Conservation (phyloP, 2,888 invertebrate species). For the Orthonychiurus folsomi region DNA sequence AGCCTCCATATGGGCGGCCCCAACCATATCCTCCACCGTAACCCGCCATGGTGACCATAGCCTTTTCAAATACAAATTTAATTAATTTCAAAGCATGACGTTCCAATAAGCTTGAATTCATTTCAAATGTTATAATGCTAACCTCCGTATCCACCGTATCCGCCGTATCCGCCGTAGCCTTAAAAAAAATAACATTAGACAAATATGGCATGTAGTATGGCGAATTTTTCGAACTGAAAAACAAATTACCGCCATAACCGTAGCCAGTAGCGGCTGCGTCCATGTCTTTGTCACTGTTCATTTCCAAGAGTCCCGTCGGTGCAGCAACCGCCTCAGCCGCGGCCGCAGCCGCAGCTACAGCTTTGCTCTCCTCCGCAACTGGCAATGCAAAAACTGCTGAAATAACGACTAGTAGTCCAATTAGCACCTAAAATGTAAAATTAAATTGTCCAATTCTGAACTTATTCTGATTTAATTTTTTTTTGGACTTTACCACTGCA, state of each 20-base stretch:
- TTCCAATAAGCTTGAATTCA: neutral
- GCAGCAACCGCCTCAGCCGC: too few species aligned
- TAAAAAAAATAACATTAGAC: too few species aligned
- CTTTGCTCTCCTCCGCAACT: neutral
- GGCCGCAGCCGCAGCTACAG: neutral
- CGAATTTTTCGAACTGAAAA: too few species aligned
- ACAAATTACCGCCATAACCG: neutral
- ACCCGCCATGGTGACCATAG: neutral
- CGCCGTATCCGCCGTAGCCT: too few species aligned
- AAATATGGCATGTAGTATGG: too few species aligned
- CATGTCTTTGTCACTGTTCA: neutral
- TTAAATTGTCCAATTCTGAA: neutral
- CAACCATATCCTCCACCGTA: neutral
- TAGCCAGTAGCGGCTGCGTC: neutral
- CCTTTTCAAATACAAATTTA: neutral
- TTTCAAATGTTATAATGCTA: neutral
- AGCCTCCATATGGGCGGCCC: neutral
- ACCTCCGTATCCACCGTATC: neutral
- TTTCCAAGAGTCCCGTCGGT: neutral
- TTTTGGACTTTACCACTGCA: neutral
- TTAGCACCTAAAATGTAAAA: too few species aligned
- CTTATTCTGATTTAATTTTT: neutral
- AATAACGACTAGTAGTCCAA: too few species aligned
- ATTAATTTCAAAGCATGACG: neutral
- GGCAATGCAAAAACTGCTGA: neutral